A percentile compares a stretch with the other conserved stretches of the same genome.
These are phyloP conservation scores for Nymphalis c-album DNA, from an alignment of 2,888 invertebrate species.

Conservation along the genomic window DNA sequence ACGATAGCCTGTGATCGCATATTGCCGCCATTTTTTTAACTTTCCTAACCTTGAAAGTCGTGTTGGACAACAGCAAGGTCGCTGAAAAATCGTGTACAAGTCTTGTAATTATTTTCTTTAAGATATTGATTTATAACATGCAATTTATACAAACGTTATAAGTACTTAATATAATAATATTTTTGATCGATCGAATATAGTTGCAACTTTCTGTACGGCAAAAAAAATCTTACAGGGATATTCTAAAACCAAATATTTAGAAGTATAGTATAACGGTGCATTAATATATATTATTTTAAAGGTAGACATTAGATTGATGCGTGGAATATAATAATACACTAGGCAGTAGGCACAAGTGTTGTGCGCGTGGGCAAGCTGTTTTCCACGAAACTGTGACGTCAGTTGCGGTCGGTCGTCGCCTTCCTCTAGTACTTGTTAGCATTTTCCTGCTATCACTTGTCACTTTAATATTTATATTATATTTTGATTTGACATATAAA, in stretches of 20 bases:
- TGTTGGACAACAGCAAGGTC: constrained; percentile 28
- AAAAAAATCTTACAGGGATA: too few species aligned
- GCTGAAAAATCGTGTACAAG: constrained; percentile 19
- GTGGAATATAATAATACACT: constrained; percentile 28
- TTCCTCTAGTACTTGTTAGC: constrained; percentile 44
- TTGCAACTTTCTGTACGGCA: too few species aligned
- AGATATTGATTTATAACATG: constrained; percentile 6
- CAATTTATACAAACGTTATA: too few species aligned
- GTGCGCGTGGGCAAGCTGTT: constrained; percentile 48
- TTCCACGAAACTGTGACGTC: constrained; percentile 74
- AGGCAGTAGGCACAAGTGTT: constrained; percentile 33
- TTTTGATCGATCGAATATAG: too few species aligned
- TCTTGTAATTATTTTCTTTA: background rate
- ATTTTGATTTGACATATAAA: too few species aligned
- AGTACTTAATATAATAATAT: too few species aligned
- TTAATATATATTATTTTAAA: constrained; percentile 13
- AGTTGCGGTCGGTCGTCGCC: constrained; percentile 59
- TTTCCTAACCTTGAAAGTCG: constrained; percentile 32
- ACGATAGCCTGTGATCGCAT: background rate
- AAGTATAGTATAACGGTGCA: background rate
- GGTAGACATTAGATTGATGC: constrained; percentile 19
- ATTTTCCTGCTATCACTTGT: constrained; percentile 58
- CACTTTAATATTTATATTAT: too few species aligned
- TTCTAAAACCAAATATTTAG: background rate
- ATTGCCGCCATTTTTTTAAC: constrained; percentile 24